phyloP scores from a whole-genome alignment of 2,113 vertebrate species.

The Chiloscyllium plagiosum region DNA sequence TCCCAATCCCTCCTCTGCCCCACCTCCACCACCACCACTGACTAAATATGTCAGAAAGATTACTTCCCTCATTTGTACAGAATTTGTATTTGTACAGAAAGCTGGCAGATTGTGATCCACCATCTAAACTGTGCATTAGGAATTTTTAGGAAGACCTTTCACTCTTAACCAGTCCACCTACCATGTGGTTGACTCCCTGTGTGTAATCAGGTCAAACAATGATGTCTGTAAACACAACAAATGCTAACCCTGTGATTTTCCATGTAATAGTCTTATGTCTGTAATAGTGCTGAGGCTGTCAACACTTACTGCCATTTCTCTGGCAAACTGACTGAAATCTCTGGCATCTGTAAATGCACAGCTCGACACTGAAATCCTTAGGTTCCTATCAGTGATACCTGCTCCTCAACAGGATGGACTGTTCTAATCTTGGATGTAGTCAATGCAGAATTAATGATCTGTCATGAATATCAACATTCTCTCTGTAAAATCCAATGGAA shows the following conservation, averaged over 20 bases:
- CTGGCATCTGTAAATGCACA: not conserved
- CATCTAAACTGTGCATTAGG: not conserved
- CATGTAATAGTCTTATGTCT: not conserved
- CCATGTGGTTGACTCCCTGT: not conserved
- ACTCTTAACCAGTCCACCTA: not conserved
- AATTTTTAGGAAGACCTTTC: not conserved
- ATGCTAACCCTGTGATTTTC: no score
- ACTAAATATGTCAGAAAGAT: not conserved
- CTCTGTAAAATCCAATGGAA: not conserved
- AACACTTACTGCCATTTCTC: not conserved
- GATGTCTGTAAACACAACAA: not conserved
- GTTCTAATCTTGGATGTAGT: not conserved
- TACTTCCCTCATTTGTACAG: not conserved
- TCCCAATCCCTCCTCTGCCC: no score
- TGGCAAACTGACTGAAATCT: not conserved
- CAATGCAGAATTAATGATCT: not conserved
- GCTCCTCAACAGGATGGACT: not conserved
- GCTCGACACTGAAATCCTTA: not conserved
- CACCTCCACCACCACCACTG: not conserved
- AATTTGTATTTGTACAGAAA: not conserved
- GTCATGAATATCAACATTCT: not conserved
- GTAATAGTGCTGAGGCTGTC: not conserved
- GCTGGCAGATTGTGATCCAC: not conserved
- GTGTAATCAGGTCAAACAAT: not conserved
- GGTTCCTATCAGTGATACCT: not conserved